Evolutionary conservation across 2,888 invertebrate species (phyloP).

Genomic region (Coelinius sp.): DNA sequence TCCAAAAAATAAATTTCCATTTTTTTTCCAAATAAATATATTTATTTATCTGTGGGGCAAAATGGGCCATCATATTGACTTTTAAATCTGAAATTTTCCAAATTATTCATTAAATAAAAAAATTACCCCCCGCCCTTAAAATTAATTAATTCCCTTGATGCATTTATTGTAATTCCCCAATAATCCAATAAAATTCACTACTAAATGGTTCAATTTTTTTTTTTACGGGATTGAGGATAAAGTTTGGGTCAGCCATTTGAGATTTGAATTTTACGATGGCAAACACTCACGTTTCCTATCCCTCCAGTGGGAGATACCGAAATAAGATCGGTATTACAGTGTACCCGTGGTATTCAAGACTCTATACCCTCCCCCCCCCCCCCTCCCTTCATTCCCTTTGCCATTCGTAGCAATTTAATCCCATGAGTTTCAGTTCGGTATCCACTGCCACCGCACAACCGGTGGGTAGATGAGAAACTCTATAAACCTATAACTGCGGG

Average conservation of each 20-base stretch:
- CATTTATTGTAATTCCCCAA: background rate
- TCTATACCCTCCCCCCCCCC: conserved; percentile 39
- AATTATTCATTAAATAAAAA: background rate
- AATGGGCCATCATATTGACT: too few relatives aligned
- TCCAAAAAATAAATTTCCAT: too few relatives aligned
- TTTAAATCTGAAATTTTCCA: too few relatives aligned
- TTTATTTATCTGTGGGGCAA: too few relatives aligned
- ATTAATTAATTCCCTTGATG: background rate
- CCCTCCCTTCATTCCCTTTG: too few relatives aligned
- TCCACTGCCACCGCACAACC: conserved; percentile 18
- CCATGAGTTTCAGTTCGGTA: conserved; percentile 48
- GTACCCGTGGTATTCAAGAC: conserved; percentile 43
- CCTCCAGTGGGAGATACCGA: conserved; percentile 44
- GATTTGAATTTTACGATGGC: conserved; percentile 54
- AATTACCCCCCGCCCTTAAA: background rate
- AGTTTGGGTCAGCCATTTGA: conserved; percentile 32
- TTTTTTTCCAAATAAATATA: too few relatives aligned
- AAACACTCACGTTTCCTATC: conserved; percentile 45
- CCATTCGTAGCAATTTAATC: conserved; percentile 65
- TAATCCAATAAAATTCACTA: background rate
- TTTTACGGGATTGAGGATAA: background rate
- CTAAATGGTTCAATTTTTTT: background rate
- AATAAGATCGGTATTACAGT: conserved; percentile 65
- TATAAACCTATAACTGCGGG: conserved; percentile 19
- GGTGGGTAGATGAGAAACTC: conserved; percentile 32